Conservation (phyloP, 1,140 invertebrate species). For the Rhagoletis zephyria region DNA sequence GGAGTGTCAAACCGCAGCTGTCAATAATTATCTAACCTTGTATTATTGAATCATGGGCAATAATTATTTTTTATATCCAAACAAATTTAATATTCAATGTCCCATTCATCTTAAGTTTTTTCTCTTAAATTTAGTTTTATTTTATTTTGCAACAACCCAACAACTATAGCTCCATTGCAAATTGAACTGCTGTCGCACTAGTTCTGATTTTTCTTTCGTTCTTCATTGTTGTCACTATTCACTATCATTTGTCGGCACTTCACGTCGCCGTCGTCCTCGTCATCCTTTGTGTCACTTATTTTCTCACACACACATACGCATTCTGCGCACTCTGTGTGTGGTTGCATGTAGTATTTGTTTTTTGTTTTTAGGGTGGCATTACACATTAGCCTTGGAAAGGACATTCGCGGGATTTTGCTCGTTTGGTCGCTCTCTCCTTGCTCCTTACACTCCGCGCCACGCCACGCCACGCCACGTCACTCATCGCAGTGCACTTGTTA, state of each 20-base stretch:
- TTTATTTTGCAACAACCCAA: neutral
- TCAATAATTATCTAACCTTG: too few relatives aligned
- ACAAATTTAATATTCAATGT: too few relatives aligned
- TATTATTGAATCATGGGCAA: too few relatives aligned
- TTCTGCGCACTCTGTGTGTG: neutral
- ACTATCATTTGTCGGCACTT: constrained; percentile 1
- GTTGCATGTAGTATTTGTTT: too few relatives aligned
- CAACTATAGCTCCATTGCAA: neutral
- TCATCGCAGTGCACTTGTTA: neutral
- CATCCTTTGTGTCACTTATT: neutral
- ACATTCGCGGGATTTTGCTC: constrained; percentile 9
- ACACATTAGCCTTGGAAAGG: constrained; percentile 40
- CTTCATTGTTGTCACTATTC: neutral
- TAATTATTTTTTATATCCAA: too few relatives aligned
- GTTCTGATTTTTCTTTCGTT: neutral
- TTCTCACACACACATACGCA: neutral
- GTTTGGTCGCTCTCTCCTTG: neutral
- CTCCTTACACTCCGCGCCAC: neutral
- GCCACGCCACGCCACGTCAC: neutral
- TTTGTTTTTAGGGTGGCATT: neutral
- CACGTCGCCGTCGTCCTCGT: neutral
- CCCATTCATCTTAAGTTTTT: neutral
- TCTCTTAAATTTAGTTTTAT: neutral
- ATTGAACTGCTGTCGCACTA: neutral
- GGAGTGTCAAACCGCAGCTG: too few relatives aligned